A percentile compares a stretch with the other conserved stretches of the same genome.
phyloP scores from a whole-genome alignment of 2,888 invertebrate species.

The Caenorhabditis sp. region DNA sequence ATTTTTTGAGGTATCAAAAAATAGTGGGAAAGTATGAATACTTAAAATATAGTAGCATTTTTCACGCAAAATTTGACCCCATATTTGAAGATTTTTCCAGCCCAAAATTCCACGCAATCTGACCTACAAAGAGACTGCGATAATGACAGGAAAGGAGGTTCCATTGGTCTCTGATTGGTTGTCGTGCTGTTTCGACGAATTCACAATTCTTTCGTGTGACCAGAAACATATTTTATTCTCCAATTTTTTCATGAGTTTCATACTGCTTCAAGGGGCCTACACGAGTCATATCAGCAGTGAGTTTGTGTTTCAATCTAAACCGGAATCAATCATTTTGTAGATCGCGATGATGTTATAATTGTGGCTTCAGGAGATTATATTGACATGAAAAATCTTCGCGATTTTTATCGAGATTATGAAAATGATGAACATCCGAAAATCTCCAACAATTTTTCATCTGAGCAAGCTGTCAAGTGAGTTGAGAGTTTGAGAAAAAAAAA shows the following conservation, averaged over 20 bases:
- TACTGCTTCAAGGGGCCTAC: conserved; percentile 25
- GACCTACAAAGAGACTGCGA: conserved; percentile 22
- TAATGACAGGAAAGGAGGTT: conserved; percentile 19
- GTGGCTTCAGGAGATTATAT: conserved; percentile 35
- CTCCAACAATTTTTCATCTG: conserved; percentile 2
- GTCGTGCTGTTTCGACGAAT: conserved; percentile 32
- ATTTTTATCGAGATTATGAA: conserved; percentile 9
- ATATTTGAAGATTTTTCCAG: no score
- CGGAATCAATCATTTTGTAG: background rate
- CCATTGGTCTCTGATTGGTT: conserved; percentile 36
- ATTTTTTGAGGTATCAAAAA: no score
- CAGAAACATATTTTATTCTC: conserved; percentile 32
- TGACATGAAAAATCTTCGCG: conserved; percentile 19
- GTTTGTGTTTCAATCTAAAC: background rate
- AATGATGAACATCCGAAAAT: background rate
- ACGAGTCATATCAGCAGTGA: conserved; percentile 23
- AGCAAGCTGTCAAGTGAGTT: conserved; percentile 20
- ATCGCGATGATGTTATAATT: conserved; percentile 14
- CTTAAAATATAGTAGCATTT: no score
- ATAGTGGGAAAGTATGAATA: no score
- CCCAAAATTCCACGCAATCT: conserved; percentile 12
- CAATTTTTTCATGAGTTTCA: conserved; percentile 31
- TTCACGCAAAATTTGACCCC: no score
- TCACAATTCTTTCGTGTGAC: conserved; percentile 16
- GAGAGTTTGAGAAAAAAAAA: background rate